Conservation (phyloP, 2,797 vertebrate genomes). For the Syngnathus rostellatus region DNA sequence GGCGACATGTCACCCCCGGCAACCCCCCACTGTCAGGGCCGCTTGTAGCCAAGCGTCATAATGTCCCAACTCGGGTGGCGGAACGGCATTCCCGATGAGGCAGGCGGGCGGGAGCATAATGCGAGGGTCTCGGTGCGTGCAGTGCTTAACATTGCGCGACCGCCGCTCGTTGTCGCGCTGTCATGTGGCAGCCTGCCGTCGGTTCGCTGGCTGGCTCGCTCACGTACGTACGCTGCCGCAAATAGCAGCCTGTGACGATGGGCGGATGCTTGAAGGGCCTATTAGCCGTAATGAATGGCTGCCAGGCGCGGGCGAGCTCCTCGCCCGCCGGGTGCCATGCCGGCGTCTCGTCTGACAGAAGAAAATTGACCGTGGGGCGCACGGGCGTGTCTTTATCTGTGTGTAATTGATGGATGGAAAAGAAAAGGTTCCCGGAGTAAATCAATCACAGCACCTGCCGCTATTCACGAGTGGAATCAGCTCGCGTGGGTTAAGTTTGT, state of each 20-base stretch:
- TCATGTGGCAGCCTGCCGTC: conserved; percentile 25
- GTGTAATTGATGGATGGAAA: conserved; percentile 2
- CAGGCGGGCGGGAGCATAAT: conserved; percentile 38
- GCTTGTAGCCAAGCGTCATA: not conserved
- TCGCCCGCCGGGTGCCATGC: conserved; percentile 34
- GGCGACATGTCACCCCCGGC: not conserved
- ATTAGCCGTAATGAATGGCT: conserved; percentile 64
- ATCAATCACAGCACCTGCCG: not conserved
- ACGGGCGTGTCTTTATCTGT: conserved; percentile 2
- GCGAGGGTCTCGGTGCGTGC: conserved; percentile 51
- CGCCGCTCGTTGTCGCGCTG: conserved; percentile 55
- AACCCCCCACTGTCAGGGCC: not conserved
- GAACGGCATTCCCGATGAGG: conserved; percentile 1
- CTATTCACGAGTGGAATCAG: not conserved
- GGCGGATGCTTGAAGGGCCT: conserved; percentile 26
- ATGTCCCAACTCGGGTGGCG: conserved; percentile 20
- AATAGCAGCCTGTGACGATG: conserved; percentile 45
- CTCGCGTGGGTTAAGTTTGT: not conserved
- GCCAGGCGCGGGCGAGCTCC: conserved; percentile 50
- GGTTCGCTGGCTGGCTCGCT: not conserved
- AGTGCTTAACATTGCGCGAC: conserved; percentile 57
- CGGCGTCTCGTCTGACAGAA: conserved; percentile 35
- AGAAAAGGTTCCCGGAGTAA: not conserved
- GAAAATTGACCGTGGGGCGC: conserved; percentile 27
- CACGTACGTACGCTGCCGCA: conserved; percentile 28